These are phyloP conservation scores for Actinopyga echinites DNA, from an alignment of 53 echinoderm and acorn worm species.

Conservation along the genomic window DNA sequence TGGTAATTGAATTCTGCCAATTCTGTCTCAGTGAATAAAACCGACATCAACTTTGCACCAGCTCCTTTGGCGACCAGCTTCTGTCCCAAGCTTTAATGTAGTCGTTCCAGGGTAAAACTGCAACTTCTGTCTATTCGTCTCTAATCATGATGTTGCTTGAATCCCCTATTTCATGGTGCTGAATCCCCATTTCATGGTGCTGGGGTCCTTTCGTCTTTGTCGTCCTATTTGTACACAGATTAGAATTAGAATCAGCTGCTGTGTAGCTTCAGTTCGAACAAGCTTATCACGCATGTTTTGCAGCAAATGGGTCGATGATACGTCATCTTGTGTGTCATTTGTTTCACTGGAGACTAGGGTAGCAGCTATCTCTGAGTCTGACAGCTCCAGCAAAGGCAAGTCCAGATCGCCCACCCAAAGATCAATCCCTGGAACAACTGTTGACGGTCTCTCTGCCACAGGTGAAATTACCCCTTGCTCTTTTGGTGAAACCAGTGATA, in stretches of 20 bases:
- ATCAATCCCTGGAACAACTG: too few species aligned
- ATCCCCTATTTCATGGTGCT: too few species aligned
- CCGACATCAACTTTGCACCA: not conserved
- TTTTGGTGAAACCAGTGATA: too few species aligned
- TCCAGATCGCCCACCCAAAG: too few species aligned
- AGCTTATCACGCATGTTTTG: too few species aligned
- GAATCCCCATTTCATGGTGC: not conserved
- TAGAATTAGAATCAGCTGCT: not conserved
- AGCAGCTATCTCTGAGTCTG: too few species aligned
- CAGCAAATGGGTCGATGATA: too few species aligned
- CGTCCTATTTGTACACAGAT: not conserved
- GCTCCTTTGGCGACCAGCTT: not conserved
- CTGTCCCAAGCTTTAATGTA: not conserved
- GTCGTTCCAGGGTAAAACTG: not conserved
- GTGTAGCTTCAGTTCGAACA: not conserved
- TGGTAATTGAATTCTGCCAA: not conserved
- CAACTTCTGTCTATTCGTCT: not conserved
- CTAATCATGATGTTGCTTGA: not conserved
- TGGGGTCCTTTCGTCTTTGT: not conserved
- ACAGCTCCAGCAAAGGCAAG: too few species aligned
- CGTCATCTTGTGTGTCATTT: too few species aligned
- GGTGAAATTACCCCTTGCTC: too few species aligned
- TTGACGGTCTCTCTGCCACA: too few species aligned
- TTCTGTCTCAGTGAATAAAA: not conserved
- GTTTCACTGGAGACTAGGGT: too few species aligned